Conservation (phyloP, 2,888 invertebrate genomes). For the Drosophila eohydei region DNA sequence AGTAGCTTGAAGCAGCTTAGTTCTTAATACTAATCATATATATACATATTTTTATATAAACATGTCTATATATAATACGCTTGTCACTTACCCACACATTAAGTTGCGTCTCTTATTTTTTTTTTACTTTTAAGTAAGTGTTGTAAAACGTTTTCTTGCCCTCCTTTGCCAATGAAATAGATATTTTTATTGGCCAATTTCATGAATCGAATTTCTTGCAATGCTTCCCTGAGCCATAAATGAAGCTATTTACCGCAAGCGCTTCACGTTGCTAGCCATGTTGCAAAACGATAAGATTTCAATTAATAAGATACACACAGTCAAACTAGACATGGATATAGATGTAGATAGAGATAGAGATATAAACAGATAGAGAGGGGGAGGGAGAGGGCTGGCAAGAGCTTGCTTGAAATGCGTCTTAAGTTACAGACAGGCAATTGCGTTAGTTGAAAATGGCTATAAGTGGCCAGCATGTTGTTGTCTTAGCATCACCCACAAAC, state of each 20-base stretch:
- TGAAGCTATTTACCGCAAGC: constrained; percentile 34
- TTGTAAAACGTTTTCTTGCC: constrained; percentile 7
- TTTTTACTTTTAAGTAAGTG: constrained; percentile 2
- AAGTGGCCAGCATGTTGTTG: constrained; percentile 30
- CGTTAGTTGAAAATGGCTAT: constrained; percentile 47
- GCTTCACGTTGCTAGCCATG: constrained; percentile 34
- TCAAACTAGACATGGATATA: constrained; percentile 32
- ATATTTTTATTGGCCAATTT: constrained; percentile 37
- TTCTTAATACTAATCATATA: not conserved
- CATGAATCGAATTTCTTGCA: constrained; percentile 4
- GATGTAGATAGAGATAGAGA: not conserved
- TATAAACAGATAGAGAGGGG: not conserved
- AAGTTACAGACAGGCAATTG: constrained; percentile 46
- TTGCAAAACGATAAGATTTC: constrained; percentile 69
- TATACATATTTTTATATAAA: not conserved
- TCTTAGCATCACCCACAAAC: constrained; percentile 2
- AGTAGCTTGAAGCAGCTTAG: not conserved
- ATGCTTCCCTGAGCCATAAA: constrained; percentile 28
- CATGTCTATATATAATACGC: not conserved
- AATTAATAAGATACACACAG: constrained; percentile 62
- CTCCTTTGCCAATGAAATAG: constrained; percentile 24
- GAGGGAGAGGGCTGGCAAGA: not conserved
- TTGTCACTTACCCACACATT: not conserved
- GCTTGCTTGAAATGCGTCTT: constrained; percentile 23
- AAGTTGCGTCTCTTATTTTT: not conserved